A percentile compares a stretch with the other conserved stretches of the same genome.
phyloP scores from a whole-genome alignment of 2,113 vertebrate species.

The Muntiacus muntjak region DNA sequence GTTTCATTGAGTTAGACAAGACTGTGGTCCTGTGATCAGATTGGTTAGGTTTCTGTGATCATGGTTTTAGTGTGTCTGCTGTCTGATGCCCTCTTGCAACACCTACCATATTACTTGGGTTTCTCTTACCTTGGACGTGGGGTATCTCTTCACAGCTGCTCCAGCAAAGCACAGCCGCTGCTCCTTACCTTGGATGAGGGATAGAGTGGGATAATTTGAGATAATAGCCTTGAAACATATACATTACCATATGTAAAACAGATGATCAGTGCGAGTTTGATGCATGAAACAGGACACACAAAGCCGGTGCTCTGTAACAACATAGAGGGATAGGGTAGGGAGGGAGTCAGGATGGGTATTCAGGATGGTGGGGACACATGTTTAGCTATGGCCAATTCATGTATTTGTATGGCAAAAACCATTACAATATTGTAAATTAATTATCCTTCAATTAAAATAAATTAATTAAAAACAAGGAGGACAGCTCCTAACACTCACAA shows the following conservation, averaged over 20 bases:
- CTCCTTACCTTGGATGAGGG: too few relatives aligned
- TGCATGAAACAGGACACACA: not conserved
- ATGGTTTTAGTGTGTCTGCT: too few relatives aligned
- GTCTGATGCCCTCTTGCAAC: too few relatives aligned
- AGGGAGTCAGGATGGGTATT: not conserved
- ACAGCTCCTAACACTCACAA: not conserved
- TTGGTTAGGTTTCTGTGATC: too few relatives aligned
- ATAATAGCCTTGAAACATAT: not conserved
- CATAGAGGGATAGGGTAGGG: not conserved
- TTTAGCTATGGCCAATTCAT: not conserved
- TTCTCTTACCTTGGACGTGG: too few relatives aligned
- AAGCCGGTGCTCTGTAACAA: not conserved
- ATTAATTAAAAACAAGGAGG: not conserved
- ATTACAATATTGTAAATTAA: not conserved
- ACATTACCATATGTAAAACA: not conserved
- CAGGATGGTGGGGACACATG: not conserved
- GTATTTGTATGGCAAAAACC: not conserved
- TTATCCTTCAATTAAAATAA: not conserved
- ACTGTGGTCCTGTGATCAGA: too few relatives aligned
- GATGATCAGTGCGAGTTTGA: not conserved
- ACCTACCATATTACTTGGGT: too few relatives aligned
- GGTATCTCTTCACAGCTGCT: too few relatives aligned
- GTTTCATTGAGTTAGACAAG: too few relatives aligned
- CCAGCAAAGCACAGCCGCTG: too few relatives aligned
- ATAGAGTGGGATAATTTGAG: not conserved